These are phyloP conservation scores for Steatornis caripensis DNA, from an alignment of 2,113 vertebrate genomes.

Conservation along the genomic window DNA sequence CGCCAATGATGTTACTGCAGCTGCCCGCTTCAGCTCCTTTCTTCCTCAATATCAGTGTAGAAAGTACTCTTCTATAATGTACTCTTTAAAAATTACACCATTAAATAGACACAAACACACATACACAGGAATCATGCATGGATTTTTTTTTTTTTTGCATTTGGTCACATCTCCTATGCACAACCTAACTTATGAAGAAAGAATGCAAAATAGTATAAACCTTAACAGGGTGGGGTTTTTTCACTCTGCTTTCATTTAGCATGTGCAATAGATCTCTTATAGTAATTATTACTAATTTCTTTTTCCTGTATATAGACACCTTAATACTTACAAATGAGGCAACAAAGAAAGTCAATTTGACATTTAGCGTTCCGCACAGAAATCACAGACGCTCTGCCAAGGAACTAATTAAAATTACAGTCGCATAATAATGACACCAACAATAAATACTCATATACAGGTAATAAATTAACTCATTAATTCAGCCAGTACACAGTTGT, in stretches of 20 bases:
- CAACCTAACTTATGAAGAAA: neutral
- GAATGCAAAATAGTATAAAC: neutral
- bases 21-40: neutral
- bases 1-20: neutral
- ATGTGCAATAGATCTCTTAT: neutral
- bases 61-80: neutral
- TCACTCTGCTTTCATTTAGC: neutral
- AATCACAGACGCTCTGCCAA: neutral
- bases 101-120: neutral
- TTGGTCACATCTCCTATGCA: neutral
- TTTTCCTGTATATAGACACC: neutral
- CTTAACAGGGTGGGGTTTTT: neutral
- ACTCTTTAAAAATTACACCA: neutral
- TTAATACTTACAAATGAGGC: conserved; percentile 26
- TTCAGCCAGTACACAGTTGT: conserved; percentile 11
- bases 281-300: conserved; percentile 6
- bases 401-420: conserved; percentile 51
- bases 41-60: neutral
- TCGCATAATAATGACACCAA: conserved; percentile 6
- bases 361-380: conserved; percentile 16
- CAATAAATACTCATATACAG: conserved; percentile 34
- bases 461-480: conserved; percentile 58
- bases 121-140: neutral
- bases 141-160: neutral
- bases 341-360: conserved; percentile 44